Percentiles rank a stretch among this genome's conserved stretches.
These are phyloP conservation scores for Festucalex cinctus DNA, from an alignment of 2,113 vertebrate species.

Conservation along the genomic window DNA sequence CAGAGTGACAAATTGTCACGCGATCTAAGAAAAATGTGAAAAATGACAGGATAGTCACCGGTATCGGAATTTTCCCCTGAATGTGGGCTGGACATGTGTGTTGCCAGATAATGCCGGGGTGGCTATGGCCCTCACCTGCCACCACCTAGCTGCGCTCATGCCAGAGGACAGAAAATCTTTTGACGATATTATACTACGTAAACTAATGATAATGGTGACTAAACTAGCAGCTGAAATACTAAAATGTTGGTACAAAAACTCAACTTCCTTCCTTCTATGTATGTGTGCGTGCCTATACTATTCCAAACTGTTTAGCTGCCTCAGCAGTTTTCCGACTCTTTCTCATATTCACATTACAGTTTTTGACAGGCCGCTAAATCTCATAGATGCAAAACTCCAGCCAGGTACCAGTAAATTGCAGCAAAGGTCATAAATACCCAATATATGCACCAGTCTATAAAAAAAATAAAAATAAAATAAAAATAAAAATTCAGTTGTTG, in stretches of 20 bases:
- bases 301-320: neutral
- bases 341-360: conserved; percentile 9
- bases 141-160: too few species aligned
- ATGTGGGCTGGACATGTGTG: too few species aligned
- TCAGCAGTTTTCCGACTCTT: conserved; percentile 2
- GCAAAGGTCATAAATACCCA: conserved; percentile 1
- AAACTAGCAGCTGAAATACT: neutral
- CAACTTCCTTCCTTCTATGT: neutral
- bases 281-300: neutral
- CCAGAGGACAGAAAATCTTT: neutral
- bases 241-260: neutral
- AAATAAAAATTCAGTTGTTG: too few species aligned
- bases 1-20: too few species aligned
- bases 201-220: neutral
- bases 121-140: too few species aligned
- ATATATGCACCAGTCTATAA: neutral
- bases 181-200: neutral
- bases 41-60: too few species aligned
- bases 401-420: conserved; percentile 2
- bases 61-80: too few species aligned
- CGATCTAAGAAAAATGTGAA: too few species aligned
- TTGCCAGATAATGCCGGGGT: too few species aligned
- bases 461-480: too few species aligned
- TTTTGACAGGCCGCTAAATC: conserved; percentile 8
- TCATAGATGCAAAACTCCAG: neutral